Conservation (phyloP, 1,140 invertebrate genomes). For the Monomorium pharaonis region DNA sequence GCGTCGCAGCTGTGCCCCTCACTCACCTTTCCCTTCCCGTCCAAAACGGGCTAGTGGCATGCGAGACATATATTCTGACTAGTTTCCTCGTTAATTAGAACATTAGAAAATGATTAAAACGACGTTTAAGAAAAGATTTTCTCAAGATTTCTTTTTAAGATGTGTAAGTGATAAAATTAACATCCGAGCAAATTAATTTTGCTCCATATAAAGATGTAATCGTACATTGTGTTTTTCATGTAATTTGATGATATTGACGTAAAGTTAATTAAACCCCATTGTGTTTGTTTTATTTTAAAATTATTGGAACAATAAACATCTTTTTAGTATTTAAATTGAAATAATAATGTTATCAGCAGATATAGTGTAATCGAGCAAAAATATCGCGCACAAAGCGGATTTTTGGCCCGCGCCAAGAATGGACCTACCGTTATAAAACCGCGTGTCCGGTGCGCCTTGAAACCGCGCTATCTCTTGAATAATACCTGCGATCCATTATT, state of each 20-base stretch:
- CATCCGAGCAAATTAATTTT: too few species aligned
- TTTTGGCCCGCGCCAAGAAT: not conserved
- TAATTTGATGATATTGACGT: too few species aligned
- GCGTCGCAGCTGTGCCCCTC: slow-evolving; percentile 33
- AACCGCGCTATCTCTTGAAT: slow-evolving; percentile 68
- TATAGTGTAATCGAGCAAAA: not conserved
- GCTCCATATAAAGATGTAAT: too few species aligned
- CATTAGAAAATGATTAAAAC: not conserved
- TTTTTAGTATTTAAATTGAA: not conserved
- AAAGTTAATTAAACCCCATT: too few species aligned
- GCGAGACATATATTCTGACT: not conserved
- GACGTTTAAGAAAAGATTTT: not conserved
- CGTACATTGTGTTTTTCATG: too few species aligned
- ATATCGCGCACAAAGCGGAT: not conserved
- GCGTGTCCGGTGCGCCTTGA: slow-evolving; percentile 65
- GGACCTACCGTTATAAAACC: slow-evolving; percentile 26
- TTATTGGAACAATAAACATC: not conserved
- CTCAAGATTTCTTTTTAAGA: not conserved
- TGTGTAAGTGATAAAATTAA: not conserved
- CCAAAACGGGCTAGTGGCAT: not conserved
- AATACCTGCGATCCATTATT: slow-evolving; percentile 71
- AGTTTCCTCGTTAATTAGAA: not conserved
- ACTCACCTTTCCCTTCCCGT: slow-evolving; percentile 52
- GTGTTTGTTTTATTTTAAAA: not conserved
- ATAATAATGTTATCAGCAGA: not conserved